Evolutionary conservation across 2,113 vertebrate species (phyloP), one percentile per base, ranked within the genome.

Genomic region (Atrichornis clamosus): DNA sequence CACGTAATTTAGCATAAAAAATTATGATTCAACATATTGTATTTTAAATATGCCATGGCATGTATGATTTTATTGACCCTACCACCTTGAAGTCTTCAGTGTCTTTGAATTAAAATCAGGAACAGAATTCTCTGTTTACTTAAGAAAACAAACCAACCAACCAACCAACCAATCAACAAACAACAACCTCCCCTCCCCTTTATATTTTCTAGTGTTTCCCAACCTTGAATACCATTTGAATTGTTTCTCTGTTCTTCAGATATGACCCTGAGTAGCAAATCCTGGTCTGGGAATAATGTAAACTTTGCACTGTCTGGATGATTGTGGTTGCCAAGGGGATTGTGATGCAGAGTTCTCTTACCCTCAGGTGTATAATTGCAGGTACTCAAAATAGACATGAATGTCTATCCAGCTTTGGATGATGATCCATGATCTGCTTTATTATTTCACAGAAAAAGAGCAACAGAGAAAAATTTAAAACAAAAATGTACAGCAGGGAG

Each of bases 301-400:
- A 88, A 91, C 32, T 94, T 32, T 47, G 33, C 58, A 35, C 46
- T 89, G 26, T 79, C 46, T 52, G 37, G 58, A 65, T 49, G 28
- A 46, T 8, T 84, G 65, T 53, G 80, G 84, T 92, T 95, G 93
- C 84, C 67, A 96, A 83, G 90, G 67, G 39, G 32, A 96, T 60
- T 19, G 11, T 91, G 80, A 70, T 88, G 53, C 41, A 87, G 39
- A 93, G 10, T 32, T 82, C 53, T 62, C 58, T 79, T 70, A 14
- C 62, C 83, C 62, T 80, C 60, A 90, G 49, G 46, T 89, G 60
- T 95, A 84, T 53, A 94, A 96, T 80, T 88, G 42, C 68, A 93
- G 52, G 64, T 90, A 37, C 89, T 95, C 49, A 70, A 60, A 97
- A 97, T 15, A 95, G 39, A 93, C 56, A 74, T 10, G 35, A 84